Percentiles rank a stretch among this genome's conserved stretches.
phyloP scores from a whole-genome alignment of 1,140 invertebrate species.

The Pteromalus puparum region DNA sequence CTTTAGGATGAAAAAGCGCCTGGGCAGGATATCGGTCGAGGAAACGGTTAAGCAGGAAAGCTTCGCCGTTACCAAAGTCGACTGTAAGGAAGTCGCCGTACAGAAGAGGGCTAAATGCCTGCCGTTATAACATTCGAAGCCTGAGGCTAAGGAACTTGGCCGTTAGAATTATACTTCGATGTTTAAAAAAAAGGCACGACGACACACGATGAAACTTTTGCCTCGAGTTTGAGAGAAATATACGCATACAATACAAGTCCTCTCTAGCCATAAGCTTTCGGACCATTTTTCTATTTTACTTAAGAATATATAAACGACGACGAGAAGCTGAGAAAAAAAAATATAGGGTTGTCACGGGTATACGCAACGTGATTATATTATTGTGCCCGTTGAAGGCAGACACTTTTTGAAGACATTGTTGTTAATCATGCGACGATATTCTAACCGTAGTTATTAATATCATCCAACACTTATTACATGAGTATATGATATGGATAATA shows the following conservation, averaged over 20 bases:
- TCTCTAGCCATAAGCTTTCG: constrained; percentile 53
- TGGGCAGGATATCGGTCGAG: constrained; percentile 70
- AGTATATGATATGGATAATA: background rate
- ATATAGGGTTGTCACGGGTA: background rate
- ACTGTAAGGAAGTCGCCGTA: constrained; percentile 67
- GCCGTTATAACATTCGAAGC: constrained; percentile 67
- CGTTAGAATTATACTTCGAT: background rate
- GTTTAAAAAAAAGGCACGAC: background rate
- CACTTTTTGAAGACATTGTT: constrained; percentile 37
- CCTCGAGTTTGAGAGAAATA: background rate
- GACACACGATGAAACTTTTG: background rate
- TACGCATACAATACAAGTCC: constrained; percentile 3
- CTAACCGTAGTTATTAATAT: constrained; percentile 35
- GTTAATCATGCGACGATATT: constrained; percentile 46
- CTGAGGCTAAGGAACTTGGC: background rate
- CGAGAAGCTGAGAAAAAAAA: background rate
- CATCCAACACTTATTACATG: background rate
- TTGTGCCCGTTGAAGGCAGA: background rate
- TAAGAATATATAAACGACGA: constrained; percentile 20
- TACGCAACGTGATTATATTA: constrained; percentile 29
- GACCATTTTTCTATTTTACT: constrained; percentile 63
- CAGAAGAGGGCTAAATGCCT: constrained; percentile 73
- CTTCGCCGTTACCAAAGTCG: constrained; percentile 67
- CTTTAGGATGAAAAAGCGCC: constrained; percentile 70
- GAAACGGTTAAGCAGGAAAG: constrained; percentile 71